Percentiles rank a stretch among this genome's conserved stretches.
These are phyloP conservation scores for Drosophila sucinea DNA, from an alignment of 1,140 invertebrate genomes.

Conservation along the genomic window DNA sequence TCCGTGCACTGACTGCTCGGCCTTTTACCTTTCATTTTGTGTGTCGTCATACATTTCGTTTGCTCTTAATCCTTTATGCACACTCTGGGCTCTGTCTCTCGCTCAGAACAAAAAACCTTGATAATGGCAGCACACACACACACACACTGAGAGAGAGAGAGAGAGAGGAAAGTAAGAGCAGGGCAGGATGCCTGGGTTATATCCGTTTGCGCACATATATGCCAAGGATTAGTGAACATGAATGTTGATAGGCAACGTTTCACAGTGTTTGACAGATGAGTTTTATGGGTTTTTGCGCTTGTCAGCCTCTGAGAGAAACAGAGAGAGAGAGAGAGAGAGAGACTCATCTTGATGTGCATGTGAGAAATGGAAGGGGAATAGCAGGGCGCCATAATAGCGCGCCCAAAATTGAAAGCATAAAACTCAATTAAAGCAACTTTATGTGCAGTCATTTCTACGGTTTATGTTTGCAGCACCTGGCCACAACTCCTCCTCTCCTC, in stretches of 20 bases:
- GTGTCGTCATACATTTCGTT: constrained; percentile 57
- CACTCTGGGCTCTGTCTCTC: constrained; percentile 40
- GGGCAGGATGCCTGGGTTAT: constrained; percentile 40
- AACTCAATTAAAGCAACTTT: constrained; percentile 75
- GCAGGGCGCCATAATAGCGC: constrained; percentile 64
- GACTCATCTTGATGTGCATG: constrained; percentile 10
- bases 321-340: constrained; percentile 25
- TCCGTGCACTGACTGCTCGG: constrained; percentile 24
- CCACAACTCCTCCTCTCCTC: constrained; percentile 13
- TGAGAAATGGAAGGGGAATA: constrained; percentile 2
- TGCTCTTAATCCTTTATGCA: constrained; percentile 72
- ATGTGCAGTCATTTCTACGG: constrained; percentile 70
- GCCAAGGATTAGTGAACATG: constrained; percentile 75
- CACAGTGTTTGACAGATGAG: constrained; percentile 73
- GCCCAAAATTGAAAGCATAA: constrained; percentile 70
- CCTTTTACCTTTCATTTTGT: constrained; percentile 53
- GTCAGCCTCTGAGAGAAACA: constrained; percentile 46
- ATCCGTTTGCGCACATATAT: constrained; percentile 74
- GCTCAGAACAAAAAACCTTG: constrained; percentile 70
- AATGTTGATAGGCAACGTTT: constrained; percentile 74
- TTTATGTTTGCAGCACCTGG: constrained; percentile 72
- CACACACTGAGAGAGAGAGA: constrained; percentile 8
- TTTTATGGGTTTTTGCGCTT: constrained; percentile 71
- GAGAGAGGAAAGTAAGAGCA: constrained; percentile 10
- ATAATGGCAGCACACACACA: constrained; percentile 60